Conservation (phyloP, 30 jellyfish, hydroid and myxozoan species). For the Aurelia sp. region DNA sequence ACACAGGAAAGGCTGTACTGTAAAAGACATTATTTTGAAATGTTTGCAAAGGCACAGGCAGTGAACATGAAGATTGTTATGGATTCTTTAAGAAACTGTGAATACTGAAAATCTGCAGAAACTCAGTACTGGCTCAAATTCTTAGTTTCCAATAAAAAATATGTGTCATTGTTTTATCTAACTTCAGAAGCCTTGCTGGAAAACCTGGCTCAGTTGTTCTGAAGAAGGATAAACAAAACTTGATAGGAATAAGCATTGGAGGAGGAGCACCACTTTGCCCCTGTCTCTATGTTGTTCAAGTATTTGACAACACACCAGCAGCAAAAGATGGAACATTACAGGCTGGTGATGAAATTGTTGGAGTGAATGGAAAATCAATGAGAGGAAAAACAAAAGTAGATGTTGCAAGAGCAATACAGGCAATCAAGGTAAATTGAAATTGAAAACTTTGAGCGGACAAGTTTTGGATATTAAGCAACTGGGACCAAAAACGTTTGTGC, state of each 20-base stretch:
- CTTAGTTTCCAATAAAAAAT: no score
- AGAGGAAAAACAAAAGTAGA: conserved; percentile 97
- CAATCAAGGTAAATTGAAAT: conserved; percentile 72
- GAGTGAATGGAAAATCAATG: conserved; percentile 94
- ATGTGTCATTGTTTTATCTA: not conserved
- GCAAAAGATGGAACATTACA: conserved; percentile 95
- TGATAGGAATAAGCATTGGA: conserved; percentile 97
- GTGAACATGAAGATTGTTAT: no score
- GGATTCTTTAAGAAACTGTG: no score
- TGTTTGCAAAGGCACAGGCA: no score
- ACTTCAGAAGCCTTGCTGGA: conserved; percentile 91
- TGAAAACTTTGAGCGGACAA: no score
- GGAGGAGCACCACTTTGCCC: conserved; percentile 99
- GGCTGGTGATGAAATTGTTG: conserved; percentile 99
- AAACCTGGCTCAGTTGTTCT: conserved; percentile 92
- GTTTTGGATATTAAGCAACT: no score
- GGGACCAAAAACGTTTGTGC: no score
- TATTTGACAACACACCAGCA: conserved; percentile 97
- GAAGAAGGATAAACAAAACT: conserved; percentile 90
- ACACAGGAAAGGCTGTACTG: no score
- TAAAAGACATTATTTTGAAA: no score
- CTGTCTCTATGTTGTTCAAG: conserved; percentile 95
- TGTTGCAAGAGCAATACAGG: conserved; percentile 97
- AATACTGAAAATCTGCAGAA: no score
- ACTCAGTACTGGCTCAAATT: no score